Conservation (phyloP, 1,140 invertebrate species). For the Glomeris maerens region DNA sequence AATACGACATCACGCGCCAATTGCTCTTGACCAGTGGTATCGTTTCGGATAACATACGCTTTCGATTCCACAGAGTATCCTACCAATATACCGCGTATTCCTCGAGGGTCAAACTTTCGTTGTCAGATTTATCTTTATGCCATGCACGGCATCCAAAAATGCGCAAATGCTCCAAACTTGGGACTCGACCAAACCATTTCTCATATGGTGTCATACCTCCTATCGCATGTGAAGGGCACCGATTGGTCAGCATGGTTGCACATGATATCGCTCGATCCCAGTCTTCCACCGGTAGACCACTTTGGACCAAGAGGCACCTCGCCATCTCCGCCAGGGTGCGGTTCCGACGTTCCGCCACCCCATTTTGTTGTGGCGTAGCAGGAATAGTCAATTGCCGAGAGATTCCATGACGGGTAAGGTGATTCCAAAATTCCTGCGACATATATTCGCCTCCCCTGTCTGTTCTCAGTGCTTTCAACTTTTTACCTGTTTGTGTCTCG, state of each 20-base stretch:
- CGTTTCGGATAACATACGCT: too few species aligned
- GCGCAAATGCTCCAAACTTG: conserved; percentile 34
- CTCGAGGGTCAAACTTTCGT: too few species aligned
- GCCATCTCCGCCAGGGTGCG: conserved; percentile 22
- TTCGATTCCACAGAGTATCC: too few species aligned
- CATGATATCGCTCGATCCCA: conserved; percentile 16
- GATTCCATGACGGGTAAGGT: conserved; percentile 22
- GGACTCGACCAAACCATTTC: conserved; percentile 31
- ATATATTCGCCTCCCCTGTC: conserved; percentile 14
- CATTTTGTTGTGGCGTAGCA: conserved; percentile 32
- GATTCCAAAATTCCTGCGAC: conserved; percentile 8
- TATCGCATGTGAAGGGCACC: conserved; percentile 27
- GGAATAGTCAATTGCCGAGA: conserved; percentile 25
- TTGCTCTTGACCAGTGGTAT: too few species aligned
- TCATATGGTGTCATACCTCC: conserved; percentile 30
- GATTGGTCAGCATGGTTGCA: conserved; percentile 31
- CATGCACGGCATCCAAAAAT: conserved; percentile 37
- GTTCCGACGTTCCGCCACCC: conserved; percentile 28
- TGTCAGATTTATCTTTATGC: too few species aligned
- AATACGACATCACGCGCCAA: too few species aligned
- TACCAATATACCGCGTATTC: too few species aligned
- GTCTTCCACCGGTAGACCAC: background rate
- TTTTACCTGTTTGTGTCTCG: too few species aligned
- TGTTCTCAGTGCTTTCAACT: conserved; percentile 7
- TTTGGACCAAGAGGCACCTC: background rate